Conservation (phyloP, 2,888 invertebrate species). For the Athalia rosae region DNA sequence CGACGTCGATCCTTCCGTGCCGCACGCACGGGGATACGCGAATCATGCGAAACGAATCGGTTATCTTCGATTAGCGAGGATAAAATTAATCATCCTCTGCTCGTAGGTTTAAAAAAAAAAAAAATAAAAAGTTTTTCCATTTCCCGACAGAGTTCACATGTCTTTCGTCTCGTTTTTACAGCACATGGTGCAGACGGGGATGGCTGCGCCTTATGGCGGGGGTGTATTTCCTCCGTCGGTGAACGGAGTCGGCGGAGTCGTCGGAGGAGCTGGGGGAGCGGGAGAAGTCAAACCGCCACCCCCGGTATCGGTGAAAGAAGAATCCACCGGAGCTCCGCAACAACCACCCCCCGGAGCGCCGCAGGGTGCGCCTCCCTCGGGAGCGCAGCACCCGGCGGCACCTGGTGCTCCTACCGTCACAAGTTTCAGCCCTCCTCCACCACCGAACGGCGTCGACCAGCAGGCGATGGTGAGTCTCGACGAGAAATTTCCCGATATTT, state of each 20-base stretch:
- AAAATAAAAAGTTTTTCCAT: constrained; percentile 13
- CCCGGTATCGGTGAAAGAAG: constrained; percentile 67
- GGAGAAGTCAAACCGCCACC: constrained; percentile 73
- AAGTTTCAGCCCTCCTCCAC: constrained; percentile 76
- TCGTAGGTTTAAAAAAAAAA: not conserved
- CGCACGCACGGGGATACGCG: constrained; percentile 8
- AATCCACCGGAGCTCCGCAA: constrained; percentile 70
- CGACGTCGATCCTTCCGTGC: constrained; percentile 32
- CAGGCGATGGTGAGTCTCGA: constrained; percentile 67
- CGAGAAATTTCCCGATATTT: not conserved
- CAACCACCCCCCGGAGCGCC: constrained; percentile 73
- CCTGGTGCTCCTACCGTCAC: constrained; percentile 70
- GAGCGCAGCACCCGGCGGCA: constrained; percentile 65
- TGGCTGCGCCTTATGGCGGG: constrained; percentile 82
- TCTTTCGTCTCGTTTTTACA: constrained; percentile 76
- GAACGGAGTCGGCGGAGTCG: constrained; percentile 73
- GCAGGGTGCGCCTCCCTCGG: constrained; percentile 67
- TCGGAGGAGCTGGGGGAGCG: constrained; percentile 75
- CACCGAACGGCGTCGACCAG: constrained; percentile 75
- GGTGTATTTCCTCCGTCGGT: constrained; percentile 78
- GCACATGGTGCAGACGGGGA: constrained; percentile 96
- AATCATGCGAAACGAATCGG: not conserved
- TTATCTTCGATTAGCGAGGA: not conserved
- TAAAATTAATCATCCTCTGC: not conserved
- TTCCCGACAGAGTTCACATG: constrained; percentile 36